phyloP scores from a whole-genome alignment of 92 coral and sea anemone species.

The Diadumene lineata region DNA sequence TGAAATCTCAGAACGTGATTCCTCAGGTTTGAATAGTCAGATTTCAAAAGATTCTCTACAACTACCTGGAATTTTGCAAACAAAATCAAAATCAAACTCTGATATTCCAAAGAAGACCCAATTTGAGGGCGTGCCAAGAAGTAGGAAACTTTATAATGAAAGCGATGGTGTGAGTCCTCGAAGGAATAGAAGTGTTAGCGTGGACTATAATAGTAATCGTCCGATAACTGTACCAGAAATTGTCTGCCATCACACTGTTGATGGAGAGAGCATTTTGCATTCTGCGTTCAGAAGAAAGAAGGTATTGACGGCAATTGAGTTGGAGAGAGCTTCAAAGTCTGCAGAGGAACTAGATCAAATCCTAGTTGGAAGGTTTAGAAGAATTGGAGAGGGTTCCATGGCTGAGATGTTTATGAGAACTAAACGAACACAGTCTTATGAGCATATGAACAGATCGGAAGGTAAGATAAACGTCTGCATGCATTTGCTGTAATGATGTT shows the following conservation, averaged over 20 bases:
- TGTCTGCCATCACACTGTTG: not conserved
- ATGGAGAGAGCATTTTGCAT: not conserved
- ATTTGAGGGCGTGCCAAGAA: not conserved
- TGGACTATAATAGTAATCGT: not conserved
- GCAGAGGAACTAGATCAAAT: not conserved
- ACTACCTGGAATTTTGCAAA: not conserved
- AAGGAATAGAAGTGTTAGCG: not conserved
- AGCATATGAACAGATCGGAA: not conserved
- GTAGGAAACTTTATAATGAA: too few species aligned
- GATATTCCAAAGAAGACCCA: not conserved
- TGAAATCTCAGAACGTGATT: not conserved
- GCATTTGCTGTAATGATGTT: too few species aligned
- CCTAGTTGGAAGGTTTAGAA: constrained; percentile 27
- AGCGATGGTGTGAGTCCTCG: too few species aligned
- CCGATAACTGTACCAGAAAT: not conserved
- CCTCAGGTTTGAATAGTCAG: not conserved
- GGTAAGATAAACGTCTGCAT: too few species aligned
- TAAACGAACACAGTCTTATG: not conserved
- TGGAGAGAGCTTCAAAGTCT: constrained; percentile 7
- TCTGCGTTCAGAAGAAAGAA: not conserved
- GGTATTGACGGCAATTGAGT: not conserved
- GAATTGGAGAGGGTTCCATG: constrained; percentile 17
- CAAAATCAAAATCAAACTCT: not conserved
- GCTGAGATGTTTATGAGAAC: constrained; percentile 19
- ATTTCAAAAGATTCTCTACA: not conserved